Evolutionary conservation across 2,113 vertebrate species (phyloP), one percentile per base, ranked within the genome.

Genomic region (Tachuris rubrigastra): DNA sequence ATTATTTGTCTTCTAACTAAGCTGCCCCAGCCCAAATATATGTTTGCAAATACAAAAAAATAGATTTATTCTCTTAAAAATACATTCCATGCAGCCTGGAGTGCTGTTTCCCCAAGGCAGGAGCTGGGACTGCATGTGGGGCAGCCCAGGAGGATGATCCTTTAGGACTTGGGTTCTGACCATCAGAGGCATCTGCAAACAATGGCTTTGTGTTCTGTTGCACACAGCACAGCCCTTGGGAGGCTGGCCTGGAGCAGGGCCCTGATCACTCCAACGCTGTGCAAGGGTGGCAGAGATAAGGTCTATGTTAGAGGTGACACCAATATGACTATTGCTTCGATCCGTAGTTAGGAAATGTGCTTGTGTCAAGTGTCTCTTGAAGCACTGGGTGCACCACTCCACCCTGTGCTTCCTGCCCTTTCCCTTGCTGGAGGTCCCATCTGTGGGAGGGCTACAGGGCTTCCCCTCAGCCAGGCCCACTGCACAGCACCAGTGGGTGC

Each of bases 41-140:
- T 95, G 96, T 98, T 97, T 97, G 97, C 97, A 95, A 98, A 98
- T 98, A 98, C 97, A 98, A 98, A 98, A 98, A 98, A 98, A 98
- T 97, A 98, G 89, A 98, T 97, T 97, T 97, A 97, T 97, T 98
- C 85, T 98, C 88, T 98, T 98, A 98, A 98, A 98, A 98, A 98
- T 98, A 98, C 97, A 98, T 98, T 98, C 97, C 98, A 90, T 96
- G 93, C 96, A 97, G 93, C 97, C 94, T 80, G 55, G 73, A 89
- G 83, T 55, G 58, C 93, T 95, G 75, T 74, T 80, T 95, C 60
- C 79, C 65, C 81, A 66, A 50, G 78, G 94, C 91, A 95, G 92
- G 76, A 82, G 69, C 62, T 27, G 5, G 81, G 24, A 30, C 72
- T 35, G 77, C 69, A 4, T 2, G 12, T 56, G 53, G 52, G 80